phyloP scores from a whole-genome alignment of 1,140 invertebrate species.

The Asbolus verrucosus region DNA sequence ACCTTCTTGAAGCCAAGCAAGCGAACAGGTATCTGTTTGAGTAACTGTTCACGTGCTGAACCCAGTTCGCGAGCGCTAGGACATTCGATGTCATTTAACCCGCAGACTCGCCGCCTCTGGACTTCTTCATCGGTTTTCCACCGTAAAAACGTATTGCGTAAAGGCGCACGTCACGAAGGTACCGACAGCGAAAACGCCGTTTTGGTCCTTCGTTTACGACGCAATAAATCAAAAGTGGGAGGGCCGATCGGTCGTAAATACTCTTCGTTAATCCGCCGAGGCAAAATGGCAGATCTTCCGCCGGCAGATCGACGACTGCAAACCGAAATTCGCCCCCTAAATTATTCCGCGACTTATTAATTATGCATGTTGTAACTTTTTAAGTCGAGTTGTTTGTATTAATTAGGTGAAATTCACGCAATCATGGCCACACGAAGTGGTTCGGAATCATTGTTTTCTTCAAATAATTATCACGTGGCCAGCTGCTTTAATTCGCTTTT shows the following conservation, averaged over 20 bases:
- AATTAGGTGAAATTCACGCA: constrained; percentile 33
- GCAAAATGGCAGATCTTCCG: too few relatives aligned
- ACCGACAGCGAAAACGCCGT: too few relatives aligned
- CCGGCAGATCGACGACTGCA: too few relatives aligned
- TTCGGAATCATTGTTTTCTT: constrained; percentile 5
- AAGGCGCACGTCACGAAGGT: too few relatives aligned
- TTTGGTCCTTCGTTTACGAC: too few relatives aligned
- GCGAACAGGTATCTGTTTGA: constrained; percentile 41
- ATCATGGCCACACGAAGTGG: constrained; percentile 10
- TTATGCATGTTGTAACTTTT: constrained; percentile 3
- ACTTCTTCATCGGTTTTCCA: constrained; percentile 32
- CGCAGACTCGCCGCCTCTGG: constrained; percentile 15
- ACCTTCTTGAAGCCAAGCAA: constrained; percentile 24
- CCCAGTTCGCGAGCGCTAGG: constrained; percentile 50
- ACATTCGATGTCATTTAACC: constrained; percentile 55
- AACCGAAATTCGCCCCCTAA: background rate
- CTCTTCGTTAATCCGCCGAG: too few relatives aligned
- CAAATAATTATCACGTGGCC: background rate
- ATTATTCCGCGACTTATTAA: constrained; percentile 34
- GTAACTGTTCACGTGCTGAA: constrained; percentile 52
- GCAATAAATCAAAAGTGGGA: too few relatives aligned
- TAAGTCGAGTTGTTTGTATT: constrained; percentile 17
- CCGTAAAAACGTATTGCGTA: constrained; percentile 14
- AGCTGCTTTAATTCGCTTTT: constrained; percentile 1
- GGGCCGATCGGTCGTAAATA: too few relatives aligned